A percentile compares a stretch with the other conserved stretches of the same genome.
These are phyloP conservation scores for Eremobia ochroleuca DNA, from an alignment of 2,888 invertebrate species.

Conservation along the genomic window DNA sequence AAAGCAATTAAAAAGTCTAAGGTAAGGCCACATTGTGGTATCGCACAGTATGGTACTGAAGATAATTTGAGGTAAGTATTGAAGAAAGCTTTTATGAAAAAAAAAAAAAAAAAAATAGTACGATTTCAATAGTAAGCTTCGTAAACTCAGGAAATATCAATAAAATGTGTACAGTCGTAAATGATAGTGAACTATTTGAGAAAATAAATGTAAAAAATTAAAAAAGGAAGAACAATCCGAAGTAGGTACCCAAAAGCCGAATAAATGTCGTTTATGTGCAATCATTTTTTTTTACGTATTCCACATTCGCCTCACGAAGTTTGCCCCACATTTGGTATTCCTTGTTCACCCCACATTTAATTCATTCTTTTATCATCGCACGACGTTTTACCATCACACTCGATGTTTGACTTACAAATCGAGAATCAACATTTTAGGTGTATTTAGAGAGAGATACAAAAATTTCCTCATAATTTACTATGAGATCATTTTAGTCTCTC, in stretches of 20 bases:
- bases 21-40: background rate
- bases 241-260: background rate
- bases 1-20: constrained; percentile 44
- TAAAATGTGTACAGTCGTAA: background rate
- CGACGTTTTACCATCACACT: background rate
- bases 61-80: too few relatives aligned
- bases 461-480: constrained; percentile 13
- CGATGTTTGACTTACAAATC: too few relatives aligned
- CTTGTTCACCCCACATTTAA: background rate
- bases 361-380: background rate
- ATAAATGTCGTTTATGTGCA: background rate
- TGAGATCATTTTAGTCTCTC: background rate
- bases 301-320: background rate
- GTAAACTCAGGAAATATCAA: too few relatives aligned
- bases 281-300: background rate
- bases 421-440: background rate
- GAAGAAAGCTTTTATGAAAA: background rate
- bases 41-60: too few relatives aligned
- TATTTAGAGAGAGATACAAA: constrained; percentile 6
- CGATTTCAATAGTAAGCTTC: background rate
- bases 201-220: background rate
- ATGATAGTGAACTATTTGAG: background rate
- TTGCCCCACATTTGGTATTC: background rate
- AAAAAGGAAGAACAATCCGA: background rate
- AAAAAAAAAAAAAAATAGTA: too few relatives aligned